Base-by-base conservation (phyloP, 2,888 invertebrate species). In the Athalia cordata region DNA sequence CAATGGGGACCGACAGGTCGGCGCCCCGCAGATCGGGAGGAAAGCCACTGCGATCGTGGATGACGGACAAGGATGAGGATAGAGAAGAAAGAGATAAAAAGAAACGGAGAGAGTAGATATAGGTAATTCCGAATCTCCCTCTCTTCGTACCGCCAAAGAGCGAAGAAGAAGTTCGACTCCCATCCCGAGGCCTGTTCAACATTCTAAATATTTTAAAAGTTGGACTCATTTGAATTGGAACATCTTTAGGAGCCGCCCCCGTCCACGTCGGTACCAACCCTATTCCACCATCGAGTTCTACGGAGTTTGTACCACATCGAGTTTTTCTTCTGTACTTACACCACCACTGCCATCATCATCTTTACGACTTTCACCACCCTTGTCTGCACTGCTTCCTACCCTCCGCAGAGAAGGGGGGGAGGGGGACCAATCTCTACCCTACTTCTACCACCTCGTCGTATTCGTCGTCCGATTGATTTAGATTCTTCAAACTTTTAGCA, bases 161-260 rank as follows among this genome's bases (percentile, higher is more conserved):
- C 43, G 45, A 61, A 45, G 59, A 61, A 68, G 29, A 68, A 75
- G 62, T 75, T 75, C 75, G 43, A n/a, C 72, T 59, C 72, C 68
- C 57, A 47, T 59, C 45, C 59, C 15, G 50, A 61, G 64, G 59
- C 75, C 78, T 81, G 77, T 79, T 80, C 82, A 79, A 83, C 82
- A 82, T 82, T 84, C 83, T 83, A 85, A 86, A 86, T 86, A 86
- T 87, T 84, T 85, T 81, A 85, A 84, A 83, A 86, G 83, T 84
- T 81, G 81, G 82, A 79, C 83, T 85, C 85, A 86, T 86, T 85
- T 86, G 84, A 86, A 86, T 85, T 83, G 84, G 83, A 85, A 85
- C 83, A 85, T 85, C 84, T 84, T 83, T 78, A 81, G 80, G 78
- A 80, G 59, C 72, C 59, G 29, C 72, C 59, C 59, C 13, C 62